These are phyloP conservation scores for Nemotelus nigrinus DNA, from an alignment of 2,888 invertebrate species.

Conservation along the genomic window DNA sequence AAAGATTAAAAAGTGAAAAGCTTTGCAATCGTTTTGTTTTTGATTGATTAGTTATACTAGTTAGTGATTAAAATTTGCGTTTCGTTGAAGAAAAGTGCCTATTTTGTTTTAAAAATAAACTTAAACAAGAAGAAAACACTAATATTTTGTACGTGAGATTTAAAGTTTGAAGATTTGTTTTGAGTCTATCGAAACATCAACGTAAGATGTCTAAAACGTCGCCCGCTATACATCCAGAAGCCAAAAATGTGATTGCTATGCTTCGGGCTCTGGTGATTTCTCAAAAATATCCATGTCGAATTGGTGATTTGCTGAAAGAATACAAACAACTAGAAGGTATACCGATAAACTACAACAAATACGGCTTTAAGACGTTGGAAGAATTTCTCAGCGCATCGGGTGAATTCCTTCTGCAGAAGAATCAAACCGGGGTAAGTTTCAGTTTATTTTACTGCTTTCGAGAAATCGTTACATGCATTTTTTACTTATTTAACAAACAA, in stretches of 20 bases:
- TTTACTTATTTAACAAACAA: background rate
- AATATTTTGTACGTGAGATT: background rate
- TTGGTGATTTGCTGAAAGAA: slow-evolving; percentile 67
- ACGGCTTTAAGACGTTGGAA: slow-evolving; percentile 71
- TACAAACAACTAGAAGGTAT: slow-evolving; percentile 72
- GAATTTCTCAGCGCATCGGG: slow-evolving; percentile 72
- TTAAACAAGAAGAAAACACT: background rate
- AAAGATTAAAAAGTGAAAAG: background rate
- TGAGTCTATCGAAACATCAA: background rate
- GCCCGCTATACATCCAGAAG: slow-evolving; percentile 38
- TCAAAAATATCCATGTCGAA: slow-evolving; percentile 58
- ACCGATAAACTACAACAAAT: slow-evolving; percentile 70
- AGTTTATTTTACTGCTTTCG: background rate
- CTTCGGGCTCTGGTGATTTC: slow-evolving; percentile 57
- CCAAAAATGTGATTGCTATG: slow-evolving; percentile 55
- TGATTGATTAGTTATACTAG: background rate
- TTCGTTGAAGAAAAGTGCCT: slow-evolving; percentile 16
- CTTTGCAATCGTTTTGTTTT: background rate
- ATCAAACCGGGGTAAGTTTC: slow-evolving; percentile 66
- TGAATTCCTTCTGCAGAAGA: slow-evolving; percentile 67
- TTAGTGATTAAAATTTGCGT: slow-evolving; percentile 13
- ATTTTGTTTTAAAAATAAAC: background rate
- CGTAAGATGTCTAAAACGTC: background rate
- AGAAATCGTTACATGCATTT: background rate
- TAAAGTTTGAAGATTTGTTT: background rate